Evolutionary conservation across 2,888 invertebrate genomes (phyloP), one percentile per base, ranked within the genome.

Genomic region (Phania funesta): DNA sequence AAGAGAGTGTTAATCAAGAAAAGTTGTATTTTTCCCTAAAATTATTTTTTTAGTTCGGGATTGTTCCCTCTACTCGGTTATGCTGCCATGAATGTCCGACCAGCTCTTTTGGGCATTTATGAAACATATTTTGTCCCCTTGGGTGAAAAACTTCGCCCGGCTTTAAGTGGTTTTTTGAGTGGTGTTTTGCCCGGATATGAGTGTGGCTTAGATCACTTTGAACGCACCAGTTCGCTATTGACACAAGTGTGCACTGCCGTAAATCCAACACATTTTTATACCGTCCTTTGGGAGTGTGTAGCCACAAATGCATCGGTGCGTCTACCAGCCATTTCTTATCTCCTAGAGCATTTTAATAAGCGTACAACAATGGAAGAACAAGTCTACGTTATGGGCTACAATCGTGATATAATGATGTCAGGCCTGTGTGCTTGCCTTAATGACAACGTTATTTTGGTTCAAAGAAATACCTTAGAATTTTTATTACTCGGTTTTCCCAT

Each of bases 61-160:
- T 92, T 98, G 38, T 97, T 98, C 91, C 97, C 98, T n/a, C 90
- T 98, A 44, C 93, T 97, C 85, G 95, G 95, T 35, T 95, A 96
- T 92, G 96, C 97, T 60, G 96, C 97, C 18, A 97, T 97, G 94
- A 96, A 95, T 90, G 97, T 98, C 29, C 94, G 96, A 86, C 96
- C 96, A 6, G 93, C 94, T 1, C 91, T 98, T 76, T 91, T 98
- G 83, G 94, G 93, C 52, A 94, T 98, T 65, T 97, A 97, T 89
- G 97, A 98, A 91, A 95, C 93, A 13, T 97, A 96, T 91, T 96
- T 98, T 91, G 94, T 97, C 64, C 96, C 96, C 13, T 92, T 98
- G 84, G 95, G 96, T 44, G 94, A 94, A 85, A 90, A 90, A 77
- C 83, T 91, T 74, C 86, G 95, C 73, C 97, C 97, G 6, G 96